These are phyloP conservation scores for Tragelaphus scriptus DNA, from an alignment of 2,113 vertebrate species.

Conservation along the genomic window DNA sequence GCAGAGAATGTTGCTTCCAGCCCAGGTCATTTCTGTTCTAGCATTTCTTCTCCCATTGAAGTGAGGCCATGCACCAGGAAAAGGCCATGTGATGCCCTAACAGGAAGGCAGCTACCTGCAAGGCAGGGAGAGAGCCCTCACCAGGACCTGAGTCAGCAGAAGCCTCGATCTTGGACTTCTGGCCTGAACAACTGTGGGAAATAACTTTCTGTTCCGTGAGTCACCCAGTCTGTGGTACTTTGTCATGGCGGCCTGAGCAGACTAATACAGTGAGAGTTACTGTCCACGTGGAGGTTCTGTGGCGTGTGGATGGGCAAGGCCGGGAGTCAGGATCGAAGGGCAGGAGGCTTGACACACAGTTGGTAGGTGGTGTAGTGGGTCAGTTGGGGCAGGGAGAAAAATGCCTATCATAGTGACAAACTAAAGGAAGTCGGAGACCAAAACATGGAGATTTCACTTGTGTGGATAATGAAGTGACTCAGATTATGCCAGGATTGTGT, in stretches of 20 bases:
- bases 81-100: not conserved
- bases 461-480: not conserved
- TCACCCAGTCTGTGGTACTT: too few relatives aligned
- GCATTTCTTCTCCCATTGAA: not conserved
- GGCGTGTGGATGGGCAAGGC: rapidly evolving
- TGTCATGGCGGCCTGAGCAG: not conserved
- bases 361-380: rapidly evolving
- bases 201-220: not conserved
- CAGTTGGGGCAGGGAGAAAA: not conserved
- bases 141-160: not conserved
- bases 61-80: not conserved
- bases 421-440: not conserved
- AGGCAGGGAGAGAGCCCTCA: not conserved
- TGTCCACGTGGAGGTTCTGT: not conserved
- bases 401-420: not conserved
- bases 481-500: not conserved
- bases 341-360: not conserved
- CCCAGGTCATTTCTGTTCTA: not conserved
- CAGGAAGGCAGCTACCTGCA: rapidly evolving
- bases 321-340: too few relatives aligned
- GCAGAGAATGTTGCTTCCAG: not conserved
- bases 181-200: not conserved
- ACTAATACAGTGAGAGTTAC: not conserved
- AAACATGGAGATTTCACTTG: too few relatives aligned
- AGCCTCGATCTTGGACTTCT: not conserved